Evolutionary conservation across 2,797 vertebrate species (phyloP).

Genomic region (Spea hammondii): DNA sequence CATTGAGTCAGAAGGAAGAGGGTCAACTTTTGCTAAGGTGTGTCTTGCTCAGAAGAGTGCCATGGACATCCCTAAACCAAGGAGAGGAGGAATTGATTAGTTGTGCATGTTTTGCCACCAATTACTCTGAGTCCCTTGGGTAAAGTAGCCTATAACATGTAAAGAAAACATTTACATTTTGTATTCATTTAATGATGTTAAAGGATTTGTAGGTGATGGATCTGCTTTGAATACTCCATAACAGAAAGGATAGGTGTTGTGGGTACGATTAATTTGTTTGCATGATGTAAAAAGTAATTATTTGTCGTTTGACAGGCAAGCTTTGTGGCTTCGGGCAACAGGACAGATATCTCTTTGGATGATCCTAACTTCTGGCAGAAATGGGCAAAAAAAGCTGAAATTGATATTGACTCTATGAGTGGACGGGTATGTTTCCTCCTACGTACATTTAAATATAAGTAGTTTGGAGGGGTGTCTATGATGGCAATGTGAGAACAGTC

Average conservation of each 20-base stretch:
- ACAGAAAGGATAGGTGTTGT: no score
- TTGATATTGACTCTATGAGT: constrained; percentile 89
- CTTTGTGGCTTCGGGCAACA: constrained; percentile 96
- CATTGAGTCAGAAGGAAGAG: constrained; percentile 94
- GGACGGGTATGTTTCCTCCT: constrained; percentile 83
- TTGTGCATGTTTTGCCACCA: no score
- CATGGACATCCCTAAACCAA: no score
- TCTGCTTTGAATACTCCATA: background rate
- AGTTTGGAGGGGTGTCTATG: no score
- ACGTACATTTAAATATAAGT: constrained; percentile 4
- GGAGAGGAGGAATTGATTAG: no score
- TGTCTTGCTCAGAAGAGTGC: background rate
- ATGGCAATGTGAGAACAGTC: no score
- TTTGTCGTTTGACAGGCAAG: constrained; percentile 81
- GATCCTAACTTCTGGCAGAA: constrained; percentile 99
- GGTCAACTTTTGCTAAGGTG: constrained; percentile 97
- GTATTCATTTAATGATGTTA: background rate
- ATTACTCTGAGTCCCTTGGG: no score
- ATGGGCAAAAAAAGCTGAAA: constrained; percentile 97
- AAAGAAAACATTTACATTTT: no score
- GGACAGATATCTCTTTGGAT: constrained; percentile 96
- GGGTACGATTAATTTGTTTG: background rate
- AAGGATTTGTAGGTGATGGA: background rate
- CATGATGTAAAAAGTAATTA: background rate
- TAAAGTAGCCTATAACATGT: no score